Base-by-base conservation (phyloP, 2,888 invertebrate species). In the Andrena bucephala region DNA sequence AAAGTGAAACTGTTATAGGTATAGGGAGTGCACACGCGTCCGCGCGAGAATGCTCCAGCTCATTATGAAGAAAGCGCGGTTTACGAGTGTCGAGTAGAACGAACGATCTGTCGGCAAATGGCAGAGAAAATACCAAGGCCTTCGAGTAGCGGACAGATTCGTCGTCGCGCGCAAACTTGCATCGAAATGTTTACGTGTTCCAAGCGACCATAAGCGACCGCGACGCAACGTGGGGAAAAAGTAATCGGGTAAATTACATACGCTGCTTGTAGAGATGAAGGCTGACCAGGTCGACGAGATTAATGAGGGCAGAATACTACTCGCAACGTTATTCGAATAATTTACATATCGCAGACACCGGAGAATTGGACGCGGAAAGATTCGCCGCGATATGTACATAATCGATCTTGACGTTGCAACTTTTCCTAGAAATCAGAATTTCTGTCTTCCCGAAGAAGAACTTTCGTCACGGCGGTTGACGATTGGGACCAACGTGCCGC, bases 61-160 rank as follows among this genome's bases (percentile, higher is more conserved):
- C 68, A 63, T 87, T 83, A 79, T 66, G 83, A 87, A 87, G 87
- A 87, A 87, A 87, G 87, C 79, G 83, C 68, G 71, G 16, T 70
- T 68, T 73, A 65, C 54, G 42, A 42, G 42, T 16, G 13, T 16
- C 13, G 42, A 42, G 42, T 16, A 42, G 16, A 42, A 42, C 13
- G 42, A 84, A 83, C 74, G 65, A 81, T 75, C 72, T 29, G 77
- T 73, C 66, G 36, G 77, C 65, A 67, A 29, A 31, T 82, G 50
- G 75, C 80, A 87, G 84, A 76, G 87, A 87, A 85, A 85, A 87
- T 81, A 6, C 50, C n/a, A 31, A 31, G 13, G 60, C 27, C 31
- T 50, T 20, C 52, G 67, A 77, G 70, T 74, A 69, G 29, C 74
- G 60, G 74, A 42, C 24, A 66, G 81, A 81, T 81, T 69, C 71